Evolutionary conservation across 2,888 invertebrate genomes (phyloP), one percentile per base, ranked within the genome.

Genomic region (Tridacna gigas): DNA sequence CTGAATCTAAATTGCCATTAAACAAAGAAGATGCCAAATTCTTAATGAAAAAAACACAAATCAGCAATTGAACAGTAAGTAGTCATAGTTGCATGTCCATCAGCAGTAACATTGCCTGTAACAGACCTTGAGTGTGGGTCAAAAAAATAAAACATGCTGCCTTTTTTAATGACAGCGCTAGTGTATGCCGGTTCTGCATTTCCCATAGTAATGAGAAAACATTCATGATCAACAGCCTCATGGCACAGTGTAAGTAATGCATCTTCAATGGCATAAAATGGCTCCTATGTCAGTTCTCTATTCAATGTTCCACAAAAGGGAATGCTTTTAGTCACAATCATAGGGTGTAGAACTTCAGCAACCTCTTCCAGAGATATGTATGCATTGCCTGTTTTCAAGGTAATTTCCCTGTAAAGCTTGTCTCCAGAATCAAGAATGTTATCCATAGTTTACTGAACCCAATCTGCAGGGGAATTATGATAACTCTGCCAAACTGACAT

Each of bases 51-150:
- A 66, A 45, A 12, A 47, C 63, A 60, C 26, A 79, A 63, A 37
- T 74, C 37, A 9, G 25, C n/a, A 56, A 79, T 51, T 48, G 47
- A 66, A 9, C n/a, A 15, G 45, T 51, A 67, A 13, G 7, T 18
- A 22, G 66, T 56, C 69, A 56, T 28, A 13, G 77, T 77, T 9
- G 79, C 71, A 63, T 37, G 26, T 20, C 63, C 79, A 73, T 79
- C 79, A 20, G 73, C 0, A 11, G 48, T 26, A 25, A 20, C 13
- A 74, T 75, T 69, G 7, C 80, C 80, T 28, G 22, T 47, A n/a
- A 28, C 45, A 12, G 67, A 67, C 7, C 75, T n/a, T 13, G 51
- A 51, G 25, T 80, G 80, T 22, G 75, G 74, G 37, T 80, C 80
- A 75, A 69, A 75, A 15, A 75, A 74, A 45, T 67, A 74, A n/a